Conservation (phyloP, 2,888 invertebrate species). For the Cataglyphis rosenhaueri region DNA sequence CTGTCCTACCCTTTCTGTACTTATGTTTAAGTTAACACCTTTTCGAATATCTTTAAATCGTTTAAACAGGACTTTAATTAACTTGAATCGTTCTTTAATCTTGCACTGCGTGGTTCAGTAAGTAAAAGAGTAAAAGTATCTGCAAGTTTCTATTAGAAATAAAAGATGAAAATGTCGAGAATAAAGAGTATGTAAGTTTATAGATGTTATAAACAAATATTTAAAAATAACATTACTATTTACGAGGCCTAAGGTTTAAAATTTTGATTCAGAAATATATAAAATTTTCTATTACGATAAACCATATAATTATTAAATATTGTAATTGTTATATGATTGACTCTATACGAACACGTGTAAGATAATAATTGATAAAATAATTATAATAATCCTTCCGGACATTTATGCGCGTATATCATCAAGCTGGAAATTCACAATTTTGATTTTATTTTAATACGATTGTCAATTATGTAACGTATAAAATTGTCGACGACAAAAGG, state of each 20-base stretch:
- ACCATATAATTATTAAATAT: neutral
- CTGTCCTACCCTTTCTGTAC: neutral
- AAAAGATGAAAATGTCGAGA: neutral
- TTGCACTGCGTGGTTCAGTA: neutral
- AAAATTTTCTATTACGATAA: neutral
- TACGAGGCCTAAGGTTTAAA: neutral
- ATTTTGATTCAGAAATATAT: neutral
- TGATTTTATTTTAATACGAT: neutral
- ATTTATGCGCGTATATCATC: neutral
- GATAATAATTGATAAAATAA: conserved; percentile 8
- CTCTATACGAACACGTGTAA: neutral
- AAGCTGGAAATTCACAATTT: conserved; percentile 4
- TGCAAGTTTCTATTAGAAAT: neutral
- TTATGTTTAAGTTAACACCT: neutral
- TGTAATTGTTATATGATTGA: neutral
- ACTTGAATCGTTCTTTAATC: conserved; percentile 8
- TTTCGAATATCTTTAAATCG: conserved; percentile 7
- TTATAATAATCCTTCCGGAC: neutral
- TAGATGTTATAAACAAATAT: neutral
- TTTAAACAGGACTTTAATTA: neutral
- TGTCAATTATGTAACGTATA: conserved; percentile 16
- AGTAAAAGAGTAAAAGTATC: neutral
- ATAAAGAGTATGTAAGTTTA: neutral
- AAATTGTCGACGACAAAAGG: neutral
- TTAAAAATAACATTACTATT: neutral